Evolutionary conservation across 2,797 vertebrate genomes (phyloP), one percentile per base, ranked within the genome.

Genomic region (Syngnathus rostellatus): DNA sequence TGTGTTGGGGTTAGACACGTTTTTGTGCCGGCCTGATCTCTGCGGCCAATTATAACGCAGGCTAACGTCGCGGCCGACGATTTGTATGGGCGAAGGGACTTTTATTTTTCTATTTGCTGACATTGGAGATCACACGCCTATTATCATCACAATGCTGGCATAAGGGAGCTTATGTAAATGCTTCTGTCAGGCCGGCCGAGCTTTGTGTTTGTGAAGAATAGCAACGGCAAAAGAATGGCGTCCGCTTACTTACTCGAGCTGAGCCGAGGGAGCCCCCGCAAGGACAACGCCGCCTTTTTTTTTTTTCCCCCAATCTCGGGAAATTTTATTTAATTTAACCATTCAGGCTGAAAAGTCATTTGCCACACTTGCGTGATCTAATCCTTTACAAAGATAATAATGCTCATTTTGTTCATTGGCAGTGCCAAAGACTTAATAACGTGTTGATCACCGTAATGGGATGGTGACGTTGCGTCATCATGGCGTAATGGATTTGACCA

Each of bases 101-200:
- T 62, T 53, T 64, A 31, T 60, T 78, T 79, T 73, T 81, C 77
- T 77, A 71, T 83, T 79, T 45, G 62, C 82, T 83, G 86, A 86
- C 85, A 85, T 79, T 62, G 80, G 83, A 86, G 85, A 87, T 86
- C 85, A 88, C 72, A 85, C 68, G 79, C 75, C 77, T 81, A 85
- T 90, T 85, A 87, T 78, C 79, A 81, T 82, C 81, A 87, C 87
- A 86, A 86, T 85, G 81, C 78, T 66, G 71, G 43, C 69, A 74
- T 74, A 82, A 77, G 82, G 78, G 78, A 75, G 84, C 81, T 85
- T 87, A 85, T 89, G 86, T 82, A 88, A 88, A 88, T 87, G 81
- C 77, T 66, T 79, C 80, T 75, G 80, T 84, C 81, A 70, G 77
- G 77, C 72, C 75, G 50, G 67, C 66, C 68, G 83, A 84, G 83